Percentiles rank a stretch among this genome's conserved stretches.
These are phyloP conservation scores for Aplysia californica DNA, from an alignment of 1,140 invertebrate species.

Conservation along the genomic window DNA sequence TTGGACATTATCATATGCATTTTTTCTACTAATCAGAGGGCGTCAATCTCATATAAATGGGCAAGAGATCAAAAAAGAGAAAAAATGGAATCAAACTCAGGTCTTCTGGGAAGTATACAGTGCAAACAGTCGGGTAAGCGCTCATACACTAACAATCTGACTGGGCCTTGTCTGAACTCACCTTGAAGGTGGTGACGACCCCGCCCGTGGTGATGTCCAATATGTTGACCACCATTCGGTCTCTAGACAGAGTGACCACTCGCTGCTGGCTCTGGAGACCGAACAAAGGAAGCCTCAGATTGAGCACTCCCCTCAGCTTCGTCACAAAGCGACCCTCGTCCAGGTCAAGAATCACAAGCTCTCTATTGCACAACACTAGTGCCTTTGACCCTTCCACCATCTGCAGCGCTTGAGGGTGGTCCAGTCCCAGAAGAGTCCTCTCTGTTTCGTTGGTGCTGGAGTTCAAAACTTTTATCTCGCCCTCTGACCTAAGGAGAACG, in stretches of 20 bases:
- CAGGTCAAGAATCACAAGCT: slow-evolving; percentile 83
- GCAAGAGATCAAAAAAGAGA: no score
- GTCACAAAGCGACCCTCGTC: slow-evolving; percentile 78
- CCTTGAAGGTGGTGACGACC: slow-evolving; percentile 22
- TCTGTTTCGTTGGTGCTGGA: slow-evolving; percentile 71
- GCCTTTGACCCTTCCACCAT: slow-evolving; percentile 76
- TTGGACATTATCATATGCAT: no score
- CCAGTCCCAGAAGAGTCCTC: slow-evolving; percentile 76
- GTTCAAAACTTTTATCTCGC: slow-evolving; percentile 83
- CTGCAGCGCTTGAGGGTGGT: slow-evolving; percentile 64
- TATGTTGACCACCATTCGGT: slow-evolving; percentile 91
- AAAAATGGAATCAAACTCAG: no score
- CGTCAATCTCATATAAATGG: no score
- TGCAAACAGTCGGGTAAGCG: no score
- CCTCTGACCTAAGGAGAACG: slow-evolving; percentile 77
- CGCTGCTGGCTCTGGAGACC: slow-evolving; percentile 83
- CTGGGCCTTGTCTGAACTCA: no score
- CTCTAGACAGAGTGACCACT: slow-evolving; percentile 83
- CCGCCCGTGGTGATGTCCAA: slow-evolving; percentile 73
- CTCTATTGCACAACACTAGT: slow-evolving; percentile 83
- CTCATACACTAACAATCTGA: no score
- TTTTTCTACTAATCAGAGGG: no score
- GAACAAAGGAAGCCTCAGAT: slow-evolving; percentile 91
- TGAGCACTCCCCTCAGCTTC: slow-evolving; percentile 87
- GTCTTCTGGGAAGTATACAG: no score